Percentiles rank a stretch among this genome's conserved stretches.
phyloP scores from a whole-genome alignment of 2,888 invertebrate genomes.

The Eugnorisma glareosa region DNA sequence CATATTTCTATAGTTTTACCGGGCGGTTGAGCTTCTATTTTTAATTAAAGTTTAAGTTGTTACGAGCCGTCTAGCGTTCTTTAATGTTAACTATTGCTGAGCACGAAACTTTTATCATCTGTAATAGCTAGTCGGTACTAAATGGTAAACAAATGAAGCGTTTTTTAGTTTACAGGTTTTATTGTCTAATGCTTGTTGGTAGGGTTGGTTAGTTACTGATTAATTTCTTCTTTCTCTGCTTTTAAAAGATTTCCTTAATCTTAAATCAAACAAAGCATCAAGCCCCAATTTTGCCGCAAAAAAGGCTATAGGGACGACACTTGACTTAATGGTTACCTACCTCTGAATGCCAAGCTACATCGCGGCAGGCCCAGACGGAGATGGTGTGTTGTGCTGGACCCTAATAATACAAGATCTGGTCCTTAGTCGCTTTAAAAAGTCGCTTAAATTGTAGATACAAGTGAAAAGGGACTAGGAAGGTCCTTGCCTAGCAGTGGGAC shows the following conservation, averaged over 20 bases:
- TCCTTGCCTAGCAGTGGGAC: background rate
- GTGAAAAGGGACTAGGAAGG: background rate
- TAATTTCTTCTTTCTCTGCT: background rate
- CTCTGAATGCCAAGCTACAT: background rate
- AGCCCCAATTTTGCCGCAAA: background rate
- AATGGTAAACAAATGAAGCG: conserved; percentile 67
- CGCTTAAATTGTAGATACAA: background rate
- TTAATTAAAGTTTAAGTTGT: conserved; percentile 75
- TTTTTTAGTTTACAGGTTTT: conserved; percentile 46
- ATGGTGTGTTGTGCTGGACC: background rate
- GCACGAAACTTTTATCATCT: conserved; percentile 70
- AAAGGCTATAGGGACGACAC: background rate
- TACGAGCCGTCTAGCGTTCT: conserved; percentile 65
- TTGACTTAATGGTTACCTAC: background rate
- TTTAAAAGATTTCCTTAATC: background rate
- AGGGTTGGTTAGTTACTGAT: conserved; percentile 32
- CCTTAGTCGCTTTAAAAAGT: background rate
- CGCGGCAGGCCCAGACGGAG: background rate
- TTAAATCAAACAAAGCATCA: background rate
- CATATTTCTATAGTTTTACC: conserved; percentile 73
- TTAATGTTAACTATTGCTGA: conserved; percentile 69
- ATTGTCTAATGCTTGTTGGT: conserved; percentile 39
- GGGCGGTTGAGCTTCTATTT: conserved; percentile 80
- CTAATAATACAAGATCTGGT: background rate
- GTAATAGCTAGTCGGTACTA: conserved; percentile 56